phyloP scores from a whole-genome alignment of 2,797 vertebrate species.

The Octomys mimax region DNA sequence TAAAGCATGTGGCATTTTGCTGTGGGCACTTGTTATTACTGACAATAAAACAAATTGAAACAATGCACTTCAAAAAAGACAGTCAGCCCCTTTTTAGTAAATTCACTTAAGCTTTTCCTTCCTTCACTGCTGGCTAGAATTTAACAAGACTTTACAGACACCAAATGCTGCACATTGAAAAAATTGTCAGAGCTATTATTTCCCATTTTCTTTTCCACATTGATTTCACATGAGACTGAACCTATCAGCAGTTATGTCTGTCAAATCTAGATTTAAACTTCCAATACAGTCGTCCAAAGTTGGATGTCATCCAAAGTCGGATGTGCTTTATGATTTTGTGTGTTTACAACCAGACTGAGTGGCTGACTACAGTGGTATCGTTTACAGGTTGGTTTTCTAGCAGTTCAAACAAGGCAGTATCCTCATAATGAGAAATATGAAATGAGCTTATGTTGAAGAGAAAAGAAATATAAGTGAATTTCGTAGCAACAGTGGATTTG shows the following conservation, averaged over 20 bases:
- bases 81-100: neutral
- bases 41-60: neutral
- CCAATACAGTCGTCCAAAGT: constrained; percentile 19
- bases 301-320: neutral
- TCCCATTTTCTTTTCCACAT: constrained; percentile 44
- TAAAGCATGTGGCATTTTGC: constrained; percentile 36
- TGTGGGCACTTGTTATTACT: neutral
- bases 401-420: neutral
- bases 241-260: constrained; percentile 67
- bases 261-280: constrained; percentile 60
- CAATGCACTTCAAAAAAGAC: neutral
- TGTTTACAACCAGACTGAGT: neutral
- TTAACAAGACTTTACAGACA: neutral
- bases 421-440: constrained; percentile 34
- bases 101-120: neutral
- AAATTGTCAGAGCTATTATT: constrained; percentile 40
- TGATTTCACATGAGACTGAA: constrained; percentile 69
- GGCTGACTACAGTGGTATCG: neutral
- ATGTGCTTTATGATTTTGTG: neutral
- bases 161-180: neutral
- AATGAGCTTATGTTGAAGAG: neutral
- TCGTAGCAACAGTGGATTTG: neutral
- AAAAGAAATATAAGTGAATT: neutral
- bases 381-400: neutral
- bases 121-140: constrained; percentile 14